These are phyloP conservation scores for Drymodes brunneopygia DNA, from an alignment of 2,113 vertebrate species.

Conservation along the genomic window DNA sequence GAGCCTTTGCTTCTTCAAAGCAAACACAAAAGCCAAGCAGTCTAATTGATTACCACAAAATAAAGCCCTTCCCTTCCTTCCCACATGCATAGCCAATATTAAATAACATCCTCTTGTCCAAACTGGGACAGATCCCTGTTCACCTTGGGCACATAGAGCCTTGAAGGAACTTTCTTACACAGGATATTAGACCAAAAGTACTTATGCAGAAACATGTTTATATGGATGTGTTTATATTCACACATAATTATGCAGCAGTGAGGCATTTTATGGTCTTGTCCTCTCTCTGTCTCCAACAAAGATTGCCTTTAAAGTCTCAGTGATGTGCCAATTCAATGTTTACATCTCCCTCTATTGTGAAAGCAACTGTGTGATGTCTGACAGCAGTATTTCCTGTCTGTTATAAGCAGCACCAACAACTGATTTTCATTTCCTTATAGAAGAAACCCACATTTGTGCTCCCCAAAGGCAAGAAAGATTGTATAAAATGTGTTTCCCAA, in stretches of 20 bases:
- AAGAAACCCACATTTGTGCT: not conserved
- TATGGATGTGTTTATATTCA: not conserved
- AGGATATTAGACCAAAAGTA: not conserved
- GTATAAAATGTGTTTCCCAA: not conserved
- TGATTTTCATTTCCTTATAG: not conserved
- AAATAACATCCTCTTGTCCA: not conserved
- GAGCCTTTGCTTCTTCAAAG: not conserved
- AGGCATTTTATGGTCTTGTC: not conserved
- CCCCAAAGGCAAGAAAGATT: not conserved
- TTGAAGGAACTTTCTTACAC: not conserved
- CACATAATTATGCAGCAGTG: not conserved
- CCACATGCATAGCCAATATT: not conserved
- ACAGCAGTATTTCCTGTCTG: constrained; percentile 3
- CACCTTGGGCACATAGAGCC: not conserved
- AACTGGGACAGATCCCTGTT: not conserved
- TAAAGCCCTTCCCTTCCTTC: not conserved
- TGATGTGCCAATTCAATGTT: not conserved
- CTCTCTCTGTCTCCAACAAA: not conserved
- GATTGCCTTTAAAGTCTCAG: not conserved
- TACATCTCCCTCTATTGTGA: not conserved
- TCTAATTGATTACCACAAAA: not conserved
- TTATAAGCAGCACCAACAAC: not conserved
- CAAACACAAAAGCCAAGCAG: not conserved
- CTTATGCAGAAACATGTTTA: not conserved
- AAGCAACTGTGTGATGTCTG: not conserved